Percentiles rank a stretch among this genome's conserved stretches.
Conservation (phyloP, 1,140 invertebrate genomes). For the Heliconius himera region DNA sequence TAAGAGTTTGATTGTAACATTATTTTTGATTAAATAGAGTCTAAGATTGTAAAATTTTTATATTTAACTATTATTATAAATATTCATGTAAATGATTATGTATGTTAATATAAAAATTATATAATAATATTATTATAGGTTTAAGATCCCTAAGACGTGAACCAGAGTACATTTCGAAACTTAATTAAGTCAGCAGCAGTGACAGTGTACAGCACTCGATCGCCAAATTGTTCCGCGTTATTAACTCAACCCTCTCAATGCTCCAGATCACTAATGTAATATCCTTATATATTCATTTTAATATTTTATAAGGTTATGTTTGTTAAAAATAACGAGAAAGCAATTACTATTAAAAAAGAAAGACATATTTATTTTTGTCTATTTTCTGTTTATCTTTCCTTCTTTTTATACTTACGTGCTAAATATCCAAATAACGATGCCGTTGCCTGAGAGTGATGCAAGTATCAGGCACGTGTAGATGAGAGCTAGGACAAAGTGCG, state of each 20-base stretch:
- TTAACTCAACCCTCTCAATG: conserved; percentile 43
- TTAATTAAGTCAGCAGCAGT: conserved; percentile 65
- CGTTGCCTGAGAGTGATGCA: conserved; percentile 88
- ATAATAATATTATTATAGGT: too few species aligned
- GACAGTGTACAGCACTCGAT: conserved; percentile 53
- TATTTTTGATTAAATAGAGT: too few species aligned
- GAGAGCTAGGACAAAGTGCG: conserved; percentile 88
- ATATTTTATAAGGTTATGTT: background rate
- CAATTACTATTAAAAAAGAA: too few species aligned
- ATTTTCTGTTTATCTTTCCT: background rate
- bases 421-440: conserved; percentile 92
- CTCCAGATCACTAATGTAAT: conserved; percentile 14
- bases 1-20: too few species aligned
- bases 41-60: too few species aligned
- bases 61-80: too few species aligned
- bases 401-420: conserved; percentile 84
- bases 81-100: too few species aligned
- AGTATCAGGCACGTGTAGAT: conserved; percentile 87
- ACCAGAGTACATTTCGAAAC: conserved; percentile 51
- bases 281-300: background rate
- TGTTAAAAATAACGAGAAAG: background rate
- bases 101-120: too few species aligned
- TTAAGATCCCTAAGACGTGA: conserved; percentile 14
- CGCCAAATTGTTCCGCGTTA: conserved; percentile 53
- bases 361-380: background rate